Percentiles rank a stretch among this genome's conserved stretches.
Conservation (phyloP, 2,113 vertebrate species). For the Crotalus horridus region DNA sequence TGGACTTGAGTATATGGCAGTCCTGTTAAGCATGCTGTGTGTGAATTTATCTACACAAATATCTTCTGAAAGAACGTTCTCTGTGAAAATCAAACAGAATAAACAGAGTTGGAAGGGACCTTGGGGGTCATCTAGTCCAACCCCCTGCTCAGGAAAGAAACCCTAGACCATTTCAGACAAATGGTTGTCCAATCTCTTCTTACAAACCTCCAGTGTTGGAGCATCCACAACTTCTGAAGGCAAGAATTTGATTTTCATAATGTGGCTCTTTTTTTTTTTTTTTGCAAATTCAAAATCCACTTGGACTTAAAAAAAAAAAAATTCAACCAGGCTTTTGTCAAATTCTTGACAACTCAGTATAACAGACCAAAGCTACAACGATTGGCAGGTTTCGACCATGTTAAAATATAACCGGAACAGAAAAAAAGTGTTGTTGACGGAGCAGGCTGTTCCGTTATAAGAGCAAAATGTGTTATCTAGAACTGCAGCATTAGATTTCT, state of each 20-base stretch:
- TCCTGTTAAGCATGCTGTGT: not conserved
- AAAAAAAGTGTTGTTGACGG: not conserved
- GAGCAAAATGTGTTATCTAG: not conserved
- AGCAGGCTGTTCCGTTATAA: not conserved
- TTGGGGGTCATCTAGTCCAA: too few relatives aligned
- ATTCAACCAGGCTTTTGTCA: not conserved
- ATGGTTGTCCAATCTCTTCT: too few relatives aligned
- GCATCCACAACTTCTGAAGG: too few relatives aligned
- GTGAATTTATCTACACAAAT: not conserved
- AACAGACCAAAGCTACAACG: not conserved
- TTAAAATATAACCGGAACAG: not conserved
- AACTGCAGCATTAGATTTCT: too few relatives aligned
- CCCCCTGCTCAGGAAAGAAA: not conserved
- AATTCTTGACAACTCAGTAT: not conserved
- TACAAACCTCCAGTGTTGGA: too few relatives aligned
- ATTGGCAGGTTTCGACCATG: not conserved
- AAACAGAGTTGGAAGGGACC: too few relatives aligned
- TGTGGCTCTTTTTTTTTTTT: not conserved
- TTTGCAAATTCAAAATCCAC: not conserved
- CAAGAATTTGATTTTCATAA: too few relatives aligned
- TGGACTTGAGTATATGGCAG: not conserved
- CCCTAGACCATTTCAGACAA: not conserved
- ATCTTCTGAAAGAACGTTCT: not conserved
- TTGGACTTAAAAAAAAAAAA: not conserved
- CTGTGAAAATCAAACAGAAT: not conserved